These are phyloP conservation scores for Atopsyche davidsoni DNA, from an alignment of 1,140 invertebrate genomes.

Conservation along the genomic window DNA sequence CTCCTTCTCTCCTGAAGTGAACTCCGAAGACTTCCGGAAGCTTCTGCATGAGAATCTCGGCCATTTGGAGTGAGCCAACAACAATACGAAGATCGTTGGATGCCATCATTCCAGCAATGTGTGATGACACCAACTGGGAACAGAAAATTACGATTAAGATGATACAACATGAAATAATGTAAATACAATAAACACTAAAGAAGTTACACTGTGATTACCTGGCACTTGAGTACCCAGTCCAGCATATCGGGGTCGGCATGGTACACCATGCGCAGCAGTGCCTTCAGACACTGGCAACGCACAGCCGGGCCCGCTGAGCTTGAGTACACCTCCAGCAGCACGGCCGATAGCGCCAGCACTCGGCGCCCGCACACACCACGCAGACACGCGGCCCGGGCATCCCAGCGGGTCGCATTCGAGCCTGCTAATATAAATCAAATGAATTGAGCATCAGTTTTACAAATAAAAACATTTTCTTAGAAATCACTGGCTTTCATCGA, in stretches of 20 bases:
- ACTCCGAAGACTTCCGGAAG: conserved; percentile 89
- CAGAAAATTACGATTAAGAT: not conserved
- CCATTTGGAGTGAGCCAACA: conserved; percentile 94
- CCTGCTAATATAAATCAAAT: conserved; percentile 4
- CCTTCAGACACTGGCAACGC: conserved; percentile 90
- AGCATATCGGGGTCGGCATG: conserved; percentile 83
- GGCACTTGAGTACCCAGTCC: conserved; percentile 82
- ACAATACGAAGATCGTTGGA: conserved; percentile 93
- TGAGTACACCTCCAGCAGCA: conserved; percentile 94
- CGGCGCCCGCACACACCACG: conserved; percentile 41
- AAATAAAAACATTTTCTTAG: too few relatives aligned
- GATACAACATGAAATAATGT: not conserved
- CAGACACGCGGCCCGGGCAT: conserved; percentile 62
- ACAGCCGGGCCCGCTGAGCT: conserved; percentile 96
- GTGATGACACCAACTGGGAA: conserved; percentile 77
- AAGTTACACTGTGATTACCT: conserved; percentile 41
- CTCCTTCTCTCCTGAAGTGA: conserved; percentile 92
- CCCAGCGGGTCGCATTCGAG: conserved; percentile 30
- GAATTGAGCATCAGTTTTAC: not conserved
- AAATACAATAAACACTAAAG: not conserved
- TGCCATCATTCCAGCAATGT: conserved; percentile 96
- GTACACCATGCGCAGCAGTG: conserved; percentile 92
- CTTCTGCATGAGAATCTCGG: conserved; percentile 93
- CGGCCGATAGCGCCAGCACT: conserved; percentile 72
- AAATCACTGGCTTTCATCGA: too few relatives aligned